Evolutionary conservation across 92 coral and sea anemone species (phyloP).

Genomic region (Diadumene lineata): DNA sequence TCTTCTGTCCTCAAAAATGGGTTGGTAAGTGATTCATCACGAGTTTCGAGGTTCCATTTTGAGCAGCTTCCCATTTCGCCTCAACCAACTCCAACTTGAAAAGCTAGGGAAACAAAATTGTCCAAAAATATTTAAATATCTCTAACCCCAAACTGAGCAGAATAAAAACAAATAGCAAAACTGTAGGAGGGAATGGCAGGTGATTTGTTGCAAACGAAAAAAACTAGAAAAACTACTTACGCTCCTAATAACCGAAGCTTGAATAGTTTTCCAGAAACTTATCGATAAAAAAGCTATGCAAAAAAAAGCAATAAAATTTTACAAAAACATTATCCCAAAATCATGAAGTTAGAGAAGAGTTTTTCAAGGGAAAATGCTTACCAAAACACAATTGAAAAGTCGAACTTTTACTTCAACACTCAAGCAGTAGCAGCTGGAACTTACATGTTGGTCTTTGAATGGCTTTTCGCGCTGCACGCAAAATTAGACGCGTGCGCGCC

Average conservation of each 20-base stretch:
- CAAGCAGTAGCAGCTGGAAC: background rate
- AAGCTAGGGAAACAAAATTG: too few relatives aligned
- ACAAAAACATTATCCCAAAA: background rate
- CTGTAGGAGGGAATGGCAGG: too few relatives aligned
- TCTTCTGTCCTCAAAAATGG: constrained; percentile 54
- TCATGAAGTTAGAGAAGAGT: background rate
- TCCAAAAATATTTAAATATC: too few relatives aligned
- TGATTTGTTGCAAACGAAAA: too few relatives aligned
- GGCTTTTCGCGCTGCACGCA: background rate
- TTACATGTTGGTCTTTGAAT: background rate
- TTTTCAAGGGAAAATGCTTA: background rate
- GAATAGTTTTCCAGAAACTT: background rate
- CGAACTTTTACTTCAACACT: background rate
- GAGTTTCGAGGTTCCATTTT: constrained; percentile 23
- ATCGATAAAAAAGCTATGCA: background rate
- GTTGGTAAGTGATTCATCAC: constrained; percentile 17
- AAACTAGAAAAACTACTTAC: too few relatives aligned
- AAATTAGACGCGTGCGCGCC: background rate
- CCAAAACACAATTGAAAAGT: background rate
- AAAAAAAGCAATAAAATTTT: background rate
- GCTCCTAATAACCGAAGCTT: too few relatives aligned
- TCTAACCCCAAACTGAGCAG: too few relatives aligned
- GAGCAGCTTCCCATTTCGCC: background rate
- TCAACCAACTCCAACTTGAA: too few relatives aligned
- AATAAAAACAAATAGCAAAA: too few relatives aligned